Evolutionary conservation across 2,888 invertebrate genomes (phyloP).

Genomic region (Lacanobia wlatinum): DNA sequence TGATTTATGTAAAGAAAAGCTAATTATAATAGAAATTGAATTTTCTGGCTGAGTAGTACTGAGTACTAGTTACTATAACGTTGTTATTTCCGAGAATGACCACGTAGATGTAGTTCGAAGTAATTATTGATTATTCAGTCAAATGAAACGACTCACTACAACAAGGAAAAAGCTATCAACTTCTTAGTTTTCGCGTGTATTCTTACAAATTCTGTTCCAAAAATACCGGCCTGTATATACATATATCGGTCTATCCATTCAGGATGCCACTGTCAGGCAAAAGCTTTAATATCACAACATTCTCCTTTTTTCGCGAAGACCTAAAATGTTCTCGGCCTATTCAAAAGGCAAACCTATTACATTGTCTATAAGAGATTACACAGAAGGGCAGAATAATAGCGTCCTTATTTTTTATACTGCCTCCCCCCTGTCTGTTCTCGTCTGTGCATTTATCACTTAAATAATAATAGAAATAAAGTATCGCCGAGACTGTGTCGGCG

Average conservation of each 20-base stretch:
- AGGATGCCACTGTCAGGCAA: neutral
- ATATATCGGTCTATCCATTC: neutral
- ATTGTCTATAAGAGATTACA: conserved; percentile 30
- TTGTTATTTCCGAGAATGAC: neutral
- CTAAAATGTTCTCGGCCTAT: conserved; percentile 1
- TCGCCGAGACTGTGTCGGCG: conserved; percentile 58
- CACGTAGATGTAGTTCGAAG: neutral
- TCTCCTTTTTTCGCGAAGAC: neutral
- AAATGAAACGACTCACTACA: neutral
- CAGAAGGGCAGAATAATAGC: conserved; percentile 32
- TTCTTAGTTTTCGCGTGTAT: neutral
- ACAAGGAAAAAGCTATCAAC: too few species aligned
- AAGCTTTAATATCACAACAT: conserved; percentile 7
- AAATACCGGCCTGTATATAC: neutral
- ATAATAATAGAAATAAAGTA: conserved; percentile 57
- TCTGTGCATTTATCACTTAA: conserved; percentile 55
- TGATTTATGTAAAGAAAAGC: conserved; percentile 15
- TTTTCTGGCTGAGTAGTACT: neutral
- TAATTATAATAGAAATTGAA: conserved; percentile 8
- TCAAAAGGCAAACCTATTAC: conserved; percentile 4
- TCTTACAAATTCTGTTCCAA: neutral
- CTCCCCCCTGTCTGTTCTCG: conserved; percentile 34
- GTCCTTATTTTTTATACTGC: conserved; percentile 37
- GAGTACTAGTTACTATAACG: neutral
- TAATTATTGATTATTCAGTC: neutral